Conservation (phyloP, 2,888 invertebrate genomes). For the Mylabris sibirica region DNA sequence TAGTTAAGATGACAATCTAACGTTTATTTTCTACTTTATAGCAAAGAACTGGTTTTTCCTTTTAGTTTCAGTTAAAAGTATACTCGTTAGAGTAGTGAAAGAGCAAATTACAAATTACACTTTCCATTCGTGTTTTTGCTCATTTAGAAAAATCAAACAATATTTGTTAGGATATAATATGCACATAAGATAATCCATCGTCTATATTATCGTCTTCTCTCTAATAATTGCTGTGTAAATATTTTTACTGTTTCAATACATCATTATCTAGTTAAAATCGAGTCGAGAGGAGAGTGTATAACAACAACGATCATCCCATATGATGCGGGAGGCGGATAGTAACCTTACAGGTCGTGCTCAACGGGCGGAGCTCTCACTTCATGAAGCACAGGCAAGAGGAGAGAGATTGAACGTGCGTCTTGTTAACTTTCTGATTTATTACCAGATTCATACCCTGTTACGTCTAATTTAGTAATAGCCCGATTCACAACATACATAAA, state of each 20-base stretch:
- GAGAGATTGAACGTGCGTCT: conserved; percentile 57
- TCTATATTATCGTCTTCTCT: conserved; percentile 21
- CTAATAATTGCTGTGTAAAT: conserved; percentile 59
- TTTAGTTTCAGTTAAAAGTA: conserved; percentile 3
- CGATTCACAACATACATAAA: conserved; percentile 8
- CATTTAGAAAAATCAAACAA: conserved; percentile 14
- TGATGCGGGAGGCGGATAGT: conserved; percentile 58
- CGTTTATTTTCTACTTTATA: conserved; percentile 13
- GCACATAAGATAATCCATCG: too few relatives aligned
- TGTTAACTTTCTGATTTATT: conserved; percentile 61
- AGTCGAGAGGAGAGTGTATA: conserved; percentile 24
- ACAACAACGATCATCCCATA: conserved; percentile 55
- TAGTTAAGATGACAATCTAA: conserved; percentile 31
- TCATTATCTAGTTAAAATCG: conserved; percentile 45
- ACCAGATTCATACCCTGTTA: conserved; percentile 44
- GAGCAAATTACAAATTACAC: conserved; percentile 25
- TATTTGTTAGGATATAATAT: conserved; percentile 22
- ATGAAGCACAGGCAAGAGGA: too few relatives aligned
- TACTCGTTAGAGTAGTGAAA: conserved; percentile 23
- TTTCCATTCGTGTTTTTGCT: conserved; percentile 30
- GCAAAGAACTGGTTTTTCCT: conserved; percentile 19
- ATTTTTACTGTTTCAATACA: conserved; percentile 58
- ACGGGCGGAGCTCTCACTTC: conserved; percentile 59
- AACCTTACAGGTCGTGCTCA: conserved; percentile 58
- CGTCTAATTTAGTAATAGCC: conserved; percentile 48